Evolutionary conservation across 2,113 vertebrate species (phyloP).

Genomic region (Sapayoa aenigma): DNA sequence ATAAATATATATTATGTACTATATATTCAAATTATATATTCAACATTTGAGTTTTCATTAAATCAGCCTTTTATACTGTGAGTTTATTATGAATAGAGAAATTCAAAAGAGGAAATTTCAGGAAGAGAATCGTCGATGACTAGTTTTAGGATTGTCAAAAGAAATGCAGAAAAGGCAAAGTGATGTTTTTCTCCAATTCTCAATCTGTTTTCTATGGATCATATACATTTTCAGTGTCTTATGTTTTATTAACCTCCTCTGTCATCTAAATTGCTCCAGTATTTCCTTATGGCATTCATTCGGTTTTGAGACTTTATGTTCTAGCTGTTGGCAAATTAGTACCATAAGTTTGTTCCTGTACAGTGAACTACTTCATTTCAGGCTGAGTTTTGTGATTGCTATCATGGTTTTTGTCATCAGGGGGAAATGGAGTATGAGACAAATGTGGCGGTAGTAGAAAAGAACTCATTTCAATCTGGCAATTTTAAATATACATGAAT

Average conservation of each 20-base stretch:
- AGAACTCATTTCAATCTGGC: conserved; percentile 4
- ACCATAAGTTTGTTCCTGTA: background rate
- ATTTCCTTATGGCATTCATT: background rate
- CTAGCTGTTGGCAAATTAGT: background rate
- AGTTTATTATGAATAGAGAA: background rate
- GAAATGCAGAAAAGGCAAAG: background rate
- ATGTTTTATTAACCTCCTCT: background rate
- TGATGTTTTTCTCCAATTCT: background rate
- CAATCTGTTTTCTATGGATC: background rate
- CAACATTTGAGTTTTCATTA: background rate
- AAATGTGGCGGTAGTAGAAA: conserved; percentile 2
- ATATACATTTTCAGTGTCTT: background rate
- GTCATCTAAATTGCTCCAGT: background rate
- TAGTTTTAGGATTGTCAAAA: background rate
- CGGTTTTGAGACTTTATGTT: background rate
- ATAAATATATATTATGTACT: no score
- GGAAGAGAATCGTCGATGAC: accelerated
- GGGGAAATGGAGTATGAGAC: background rate
- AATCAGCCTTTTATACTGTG: background rate
- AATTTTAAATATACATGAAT: background rate
- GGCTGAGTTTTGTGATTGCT: background rate
- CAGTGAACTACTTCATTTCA: background rate
- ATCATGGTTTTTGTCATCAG: background rate
- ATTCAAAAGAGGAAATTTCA: background rate
- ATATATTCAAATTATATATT: no score